These are phyloP conservation scores for Megamerina dolium DNA, from an alignment of 2,888 invertebrate species.

Conservation along the genomic window DNA sequence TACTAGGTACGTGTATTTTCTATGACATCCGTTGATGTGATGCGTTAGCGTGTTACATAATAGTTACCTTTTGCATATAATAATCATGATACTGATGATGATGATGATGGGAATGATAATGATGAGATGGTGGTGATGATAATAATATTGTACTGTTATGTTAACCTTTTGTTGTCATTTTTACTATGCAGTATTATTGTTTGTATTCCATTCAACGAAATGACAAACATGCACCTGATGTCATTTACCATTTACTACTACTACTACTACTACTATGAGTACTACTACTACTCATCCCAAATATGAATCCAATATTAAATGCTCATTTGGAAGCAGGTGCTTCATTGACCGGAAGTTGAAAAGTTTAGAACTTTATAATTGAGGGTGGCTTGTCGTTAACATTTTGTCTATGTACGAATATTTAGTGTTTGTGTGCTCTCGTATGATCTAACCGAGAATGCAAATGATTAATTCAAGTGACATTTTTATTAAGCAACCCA, in stretches of 20 bases:
- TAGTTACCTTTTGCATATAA: no score
- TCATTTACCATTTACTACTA: not conserved
- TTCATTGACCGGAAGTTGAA: constrained; percentile 39
- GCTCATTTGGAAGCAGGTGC: constrained; percentile 32
- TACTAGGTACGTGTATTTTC: no score
- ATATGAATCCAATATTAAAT: not conserved
- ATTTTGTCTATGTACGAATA: no score
- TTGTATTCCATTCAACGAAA: not conserved
- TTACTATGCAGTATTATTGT: not conserved
- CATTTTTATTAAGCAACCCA: no score
- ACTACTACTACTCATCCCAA: no score
- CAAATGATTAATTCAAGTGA: no score
- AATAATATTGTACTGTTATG: constrained; percentile 27
- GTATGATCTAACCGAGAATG: no score
- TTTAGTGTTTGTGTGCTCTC: no score
- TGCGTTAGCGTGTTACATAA: no score
- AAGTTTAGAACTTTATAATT: constrained; percentile 35
- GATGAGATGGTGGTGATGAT: no score
- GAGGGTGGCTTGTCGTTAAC: not conserved
- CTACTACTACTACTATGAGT: no score
- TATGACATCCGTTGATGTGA: no score
- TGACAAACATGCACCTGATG: constrained; percentile 31
- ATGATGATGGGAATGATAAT: constrained; percentile 12
- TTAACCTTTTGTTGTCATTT: constrained; percentile 2
- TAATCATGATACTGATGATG: not conserved